Evolutionary conservation across 2,797 vertebrate species (phyloP).

Genomic region (Gymnodraco acuticeps): DNA sequence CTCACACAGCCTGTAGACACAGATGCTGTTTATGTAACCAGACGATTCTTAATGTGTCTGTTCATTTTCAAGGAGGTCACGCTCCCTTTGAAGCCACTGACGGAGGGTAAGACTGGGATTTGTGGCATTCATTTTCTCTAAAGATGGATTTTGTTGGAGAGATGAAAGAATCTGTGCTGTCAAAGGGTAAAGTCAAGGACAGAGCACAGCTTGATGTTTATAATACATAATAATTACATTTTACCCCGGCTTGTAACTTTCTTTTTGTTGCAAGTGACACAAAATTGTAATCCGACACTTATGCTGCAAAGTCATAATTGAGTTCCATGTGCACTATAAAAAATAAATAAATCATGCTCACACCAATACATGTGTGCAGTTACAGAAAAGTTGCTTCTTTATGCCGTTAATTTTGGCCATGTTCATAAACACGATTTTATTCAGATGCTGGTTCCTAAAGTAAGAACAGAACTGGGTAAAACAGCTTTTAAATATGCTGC

Average conservation of each 20-base stretch:
- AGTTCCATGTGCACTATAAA: background rate
- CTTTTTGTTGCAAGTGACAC: background rate
- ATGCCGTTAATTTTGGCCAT: background rate
- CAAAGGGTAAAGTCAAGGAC: constrained; percentile 23
- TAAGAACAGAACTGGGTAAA: no score
- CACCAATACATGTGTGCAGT: constrained; percentile 10
- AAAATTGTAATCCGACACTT: background rate
- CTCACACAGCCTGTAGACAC: constrained; percentile 34
- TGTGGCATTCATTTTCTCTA: constrained; percentile 36
- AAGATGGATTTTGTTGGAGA: constrained; percentile 33
- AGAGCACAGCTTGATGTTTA: constrained; percentile 20
- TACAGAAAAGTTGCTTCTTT: constrained; percentile 9
- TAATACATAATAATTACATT: constrained; percentile 27
- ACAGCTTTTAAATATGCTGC: no score
- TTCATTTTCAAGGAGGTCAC: constrained; percentile 28
- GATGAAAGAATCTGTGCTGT: constrained; percentile 29
- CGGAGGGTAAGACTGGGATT: constrained; percentile 19
- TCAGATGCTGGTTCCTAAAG: no score
- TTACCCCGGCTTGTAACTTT: background rate
- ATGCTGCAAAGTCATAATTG: background rate
- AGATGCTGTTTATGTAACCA: background rate
- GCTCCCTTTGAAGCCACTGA: constrained; percentile 33
- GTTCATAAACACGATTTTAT: no score
- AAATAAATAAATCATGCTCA: background rate
- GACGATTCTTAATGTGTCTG: constrained; percentile 16